These are phyloP conservation scores for Pteria penguin DNA, from an alignment of 2,888 invertebrate genomes.

Conservation along the genomic window DNA sequence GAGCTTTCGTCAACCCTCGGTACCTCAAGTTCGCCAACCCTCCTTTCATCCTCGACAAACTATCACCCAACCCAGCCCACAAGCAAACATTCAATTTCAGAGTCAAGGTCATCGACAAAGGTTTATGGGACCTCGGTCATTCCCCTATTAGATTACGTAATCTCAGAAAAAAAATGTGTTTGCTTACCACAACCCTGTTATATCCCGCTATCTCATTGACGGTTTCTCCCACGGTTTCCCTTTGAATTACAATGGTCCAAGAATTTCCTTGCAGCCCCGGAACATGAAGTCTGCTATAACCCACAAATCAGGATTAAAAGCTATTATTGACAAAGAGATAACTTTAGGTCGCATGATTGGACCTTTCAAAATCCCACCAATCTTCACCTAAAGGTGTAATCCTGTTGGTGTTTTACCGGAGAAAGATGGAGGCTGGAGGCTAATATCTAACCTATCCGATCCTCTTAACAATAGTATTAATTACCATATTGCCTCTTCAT, in stretches of 20 bases:
- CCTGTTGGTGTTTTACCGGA: background rate
- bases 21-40: background rate
- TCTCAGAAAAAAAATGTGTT: background rate
- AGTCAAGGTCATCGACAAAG: background rate
- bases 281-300: background rate
- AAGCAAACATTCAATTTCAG: background rate
- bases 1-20: no score
- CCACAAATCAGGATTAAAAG: background rate
- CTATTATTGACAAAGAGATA: slow-evolving; percentile 5
- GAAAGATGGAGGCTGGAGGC: background rate
- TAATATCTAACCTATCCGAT: background rate
- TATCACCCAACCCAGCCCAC: background rate
- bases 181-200: background rate
- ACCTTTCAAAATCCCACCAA: background rate
- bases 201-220: background rate
- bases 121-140: background rate
- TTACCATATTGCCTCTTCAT: background rate
- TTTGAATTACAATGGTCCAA: background rate
- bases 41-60: background rate
- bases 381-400: background rate
- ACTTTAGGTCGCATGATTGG: background rate
- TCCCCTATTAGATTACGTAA: background rate
- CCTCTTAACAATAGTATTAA: slow-evolving; percentile 7
- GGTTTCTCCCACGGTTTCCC: background rate
- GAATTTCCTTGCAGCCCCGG: background rate